These are phyloP conservation scores for Anthrax anthrax DNA, from an alignment of 2,888 invertebrate genomes.

Conservation along the genomic window DNA sequence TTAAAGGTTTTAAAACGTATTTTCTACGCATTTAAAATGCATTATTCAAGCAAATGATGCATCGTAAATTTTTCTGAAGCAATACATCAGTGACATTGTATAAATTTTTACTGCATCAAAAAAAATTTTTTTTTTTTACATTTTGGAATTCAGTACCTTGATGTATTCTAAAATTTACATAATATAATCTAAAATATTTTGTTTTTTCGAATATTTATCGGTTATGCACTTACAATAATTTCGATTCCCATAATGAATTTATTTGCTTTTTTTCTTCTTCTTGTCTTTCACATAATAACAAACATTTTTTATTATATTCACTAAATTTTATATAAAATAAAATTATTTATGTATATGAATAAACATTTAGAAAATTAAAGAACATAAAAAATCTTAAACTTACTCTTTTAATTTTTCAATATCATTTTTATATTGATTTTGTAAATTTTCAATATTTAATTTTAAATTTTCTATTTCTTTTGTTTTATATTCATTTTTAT, in stretches of 20 bases:
- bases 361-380: too few relatives aligned
- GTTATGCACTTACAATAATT: conserved; percentile 1
- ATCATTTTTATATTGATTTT: neutral
- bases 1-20: too few relatives aligned
- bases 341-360: neutral
- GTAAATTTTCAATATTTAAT: neutral
- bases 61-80: too few relatives aligned
- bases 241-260: conserved; percentile 5
- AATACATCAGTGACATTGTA: too few relatives aligned
- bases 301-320: conserved; percentile 3
- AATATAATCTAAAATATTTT: too few relatives aligned
- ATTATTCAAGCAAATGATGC: too few relatives aligned
- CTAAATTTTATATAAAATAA: conserved; percentile 1
- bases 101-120: too few relatives aligned
- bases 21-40: too few relatives aligned
- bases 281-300: conserved; percentile 1
- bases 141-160: too few relatives aligned
- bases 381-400: neutral
- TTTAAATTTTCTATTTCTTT: neutral
- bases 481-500: neutral
- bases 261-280: conserved; percentile 7
- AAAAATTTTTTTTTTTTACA: too few relatives aligned
- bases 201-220: too few relatives aligned
- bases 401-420: neutral
- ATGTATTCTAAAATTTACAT: too few relatives aligned